A percentile compares a stretch with the other conserved stretches of the same genome.
Evolutionary conservation across 1,140 invertebrate species (phyloP).

Genomic region (Harlomillsia oculata): DNA sequence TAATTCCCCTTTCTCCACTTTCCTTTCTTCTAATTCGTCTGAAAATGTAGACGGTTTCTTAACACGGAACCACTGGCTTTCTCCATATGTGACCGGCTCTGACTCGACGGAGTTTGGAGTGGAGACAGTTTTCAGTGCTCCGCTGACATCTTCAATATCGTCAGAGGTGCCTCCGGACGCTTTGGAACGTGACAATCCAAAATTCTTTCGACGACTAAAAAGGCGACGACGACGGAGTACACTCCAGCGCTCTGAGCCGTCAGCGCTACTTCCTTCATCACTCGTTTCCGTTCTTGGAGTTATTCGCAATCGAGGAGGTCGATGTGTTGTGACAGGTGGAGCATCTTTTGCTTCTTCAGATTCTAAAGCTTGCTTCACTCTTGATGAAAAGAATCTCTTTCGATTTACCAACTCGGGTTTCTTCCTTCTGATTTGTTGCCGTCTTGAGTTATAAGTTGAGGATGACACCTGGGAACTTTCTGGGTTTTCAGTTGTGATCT

Average conservation of each 20-base stretch:
- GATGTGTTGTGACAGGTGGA: slow-evolving; percentile 8
- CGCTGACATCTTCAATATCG: neutral
- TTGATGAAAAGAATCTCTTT: slow-evolving; percentile 5
- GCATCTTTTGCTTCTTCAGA: neutral
- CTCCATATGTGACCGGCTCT: slow-evolving; percentile 28
- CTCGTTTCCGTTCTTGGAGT: neutral
- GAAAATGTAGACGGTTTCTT: neutral
- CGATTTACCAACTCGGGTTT: neutral
- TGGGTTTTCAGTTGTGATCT: neutral
- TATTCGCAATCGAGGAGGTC: neutral
- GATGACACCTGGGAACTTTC: neutral
- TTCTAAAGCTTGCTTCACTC: neutral
- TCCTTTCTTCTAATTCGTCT: slow-evolving; percentile 9
- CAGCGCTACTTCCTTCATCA: neutral
- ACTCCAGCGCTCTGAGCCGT: slow-evolving; percentile 4
- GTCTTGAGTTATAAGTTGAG: slow-evolving; percentile 2
- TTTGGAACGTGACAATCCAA: neutral
- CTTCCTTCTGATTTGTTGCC: slow-evolving; percentile 7
- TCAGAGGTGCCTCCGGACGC: neutral
- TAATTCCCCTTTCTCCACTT: neutral
- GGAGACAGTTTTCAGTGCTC: neutral
- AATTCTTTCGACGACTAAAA: slow-evolving; percentile 5
- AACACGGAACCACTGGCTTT: slow-evolving; percentile 31
- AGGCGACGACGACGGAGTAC: slow-evolving; percentile 8
- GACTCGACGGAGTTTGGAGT: slow-evolving; percentile 11